Evolutionary conservation across 2,113 vertebrate genomes (phyloP).

Genomic region (Myocastor coypus): DNA sequence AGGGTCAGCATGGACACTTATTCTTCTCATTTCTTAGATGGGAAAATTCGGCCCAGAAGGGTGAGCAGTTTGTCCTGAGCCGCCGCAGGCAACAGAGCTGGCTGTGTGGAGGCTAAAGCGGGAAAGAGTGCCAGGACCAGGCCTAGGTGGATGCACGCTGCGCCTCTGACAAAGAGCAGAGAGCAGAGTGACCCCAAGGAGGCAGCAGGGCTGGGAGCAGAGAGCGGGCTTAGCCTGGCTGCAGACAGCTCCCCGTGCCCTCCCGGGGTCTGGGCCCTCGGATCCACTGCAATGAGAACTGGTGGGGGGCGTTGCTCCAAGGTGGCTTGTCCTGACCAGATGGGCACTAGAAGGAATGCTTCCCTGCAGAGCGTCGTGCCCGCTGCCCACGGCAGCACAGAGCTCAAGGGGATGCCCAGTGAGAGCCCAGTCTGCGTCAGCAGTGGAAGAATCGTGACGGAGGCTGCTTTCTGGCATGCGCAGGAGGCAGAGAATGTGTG

Average conservation of each 20-base stretch:
- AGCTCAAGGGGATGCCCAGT: not conserved
- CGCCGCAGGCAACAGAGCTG: not conserved
- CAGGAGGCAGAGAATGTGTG: not conserved
- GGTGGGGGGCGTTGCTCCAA: not conserved
- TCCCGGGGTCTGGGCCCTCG: not conserved
- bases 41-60: not conserved
- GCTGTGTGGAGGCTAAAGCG: not conserved
- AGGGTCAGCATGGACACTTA: not conserved
- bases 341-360: not conserved
- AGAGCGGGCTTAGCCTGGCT: accelerated
- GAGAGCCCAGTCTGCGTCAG: not conserved
- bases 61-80: not conserved
- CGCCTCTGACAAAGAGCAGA: not conserved
- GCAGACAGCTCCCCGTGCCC: not conserved
- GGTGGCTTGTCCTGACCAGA: not conserved
- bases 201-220: accelerated
- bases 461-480: not conserved
- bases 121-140: not conserved
- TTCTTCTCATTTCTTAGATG: conserved; percentile 2
- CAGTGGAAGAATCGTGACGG: not conserved
- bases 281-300: not conserved
- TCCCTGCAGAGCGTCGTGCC: not conserved
- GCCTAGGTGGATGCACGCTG: not conserved
- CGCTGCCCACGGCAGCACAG: not conserved
- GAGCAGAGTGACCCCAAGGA: not conserved